Evolutionary conservation across 2,113 vertebrate genomes (phyloP), one percentile per base, ranked within the genome.

Genomic region (Vireo altiloquus): DNA sequence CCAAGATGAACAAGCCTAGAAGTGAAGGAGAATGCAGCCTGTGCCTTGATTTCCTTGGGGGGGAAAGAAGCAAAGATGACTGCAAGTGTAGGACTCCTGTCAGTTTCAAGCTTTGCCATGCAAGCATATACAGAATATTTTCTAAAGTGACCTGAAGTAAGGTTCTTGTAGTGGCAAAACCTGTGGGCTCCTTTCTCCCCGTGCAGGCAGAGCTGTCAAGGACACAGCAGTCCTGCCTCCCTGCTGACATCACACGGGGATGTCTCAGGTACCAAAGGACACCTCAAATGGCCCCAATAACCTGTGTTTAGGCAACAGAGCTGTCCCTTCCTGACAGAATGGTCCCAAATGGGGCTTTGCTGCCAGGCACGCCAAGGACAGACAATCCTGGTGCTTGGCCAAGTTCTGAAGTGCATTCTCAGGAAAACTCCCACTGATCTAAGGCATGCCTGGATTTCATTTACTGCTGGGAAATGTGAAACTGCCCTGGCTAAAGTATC

Each of bases 391-490:
- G 50, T 56, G 57, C 77, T 81, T 2, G 7, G 59, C 53, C 61
- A 71, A 7, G 37, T 53, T 69, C 66, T 76, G 46, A 89, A 94
- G 83, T 30, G 74, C 53, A 3, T 79, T 40, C 42, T 72, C 54
- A 61, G 66, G 35, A 91, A 91, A 86, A 82, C 87, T 87, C 63
- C 81, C 54, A 33, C 27, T 64, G 44, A 61, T 49, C 18, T 39
- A 40, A 92, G 52, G 64, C 74, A 90, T 1, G n/a, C 40, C 68
- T 49, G 83, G 44, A 35, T 95, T 81, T 90, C 39, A 35, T 77
- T 68, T 70, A 46, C 66, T 79, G 84, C 59, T 61, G 39, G 78
- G 87, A 95, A 94, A 95, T 1, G 4, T 57, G 65, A 94, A 88
- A 87, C 88, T 2, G 9, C 37, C 33, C n/a, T 33, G 21, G 46